Evolutionary conservation across 2,113 vertebrate genomes (phyloP).

Genomic region (Notarius quadriscutis): DNA sequence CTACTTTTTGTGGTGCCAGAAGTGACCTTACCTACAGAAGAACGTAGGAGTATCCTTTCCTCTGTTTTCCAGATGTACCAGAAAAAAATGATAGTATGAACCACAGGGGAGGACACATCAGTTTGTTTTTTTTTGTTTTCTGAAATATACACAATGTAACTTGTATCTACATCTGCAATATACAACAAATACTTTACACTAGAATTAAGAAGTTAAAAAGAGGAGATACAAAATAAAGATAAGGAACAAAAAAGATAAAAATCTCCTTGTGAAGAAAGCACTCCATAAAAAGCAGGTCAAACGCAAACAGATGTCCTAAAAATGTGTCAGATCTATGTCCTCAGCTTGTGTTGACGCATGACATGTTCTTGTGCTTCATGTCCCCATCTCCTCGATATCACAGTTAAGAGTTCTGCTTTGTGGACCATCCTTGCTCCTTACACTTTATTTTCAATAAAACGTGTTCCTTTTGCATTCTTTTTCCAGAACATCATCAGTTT

Average conservation of each 20-base stretch:
- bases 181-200: conserved; percentile 99
- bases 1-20: conserved; percentile 77
- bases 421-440: conserved; percentile 43
- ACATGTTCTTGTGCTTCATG: conserved; percentile 75
- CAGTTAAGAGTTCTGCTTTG: conserved; percentile 60
- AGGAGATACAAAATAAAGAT: conserved; percentile 66
- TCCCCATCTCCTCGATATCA: conserved; percentile 67
- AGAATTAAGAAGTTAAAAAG: conserved; percentile 88
- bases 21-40: conserved; percentile 73
- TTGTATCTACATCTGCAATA: conserved; percentile 82
- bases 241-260: conserved; percentile 63
- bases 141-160: conserved; percentile 96
- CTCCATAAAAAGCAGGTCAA: conserved; percentile 78
- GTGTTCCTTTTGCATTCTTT: conserved; percentile 14
- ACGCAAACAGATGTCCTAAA: conserved; percentile 81
- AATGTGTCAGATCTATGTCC: conserved; percentile 86
- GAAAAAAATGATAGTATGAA: conserved; percentile 83
- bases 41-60: conserved; percentile 77
- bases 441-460: neutral
- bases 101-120: conserved; percentile 81
- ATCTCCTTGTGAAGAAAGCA: conserved; percentile 85
- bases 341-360: conserved; percentile 60
- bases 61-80: conserved; percentile 56
- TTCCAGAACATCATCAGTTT: neutral
- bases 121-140: conserved; percentile 65